phyloP scores from a whole-genome alignment of 2,797 vertebrate genomes.

The Sebastes wilsoni region DNA sequence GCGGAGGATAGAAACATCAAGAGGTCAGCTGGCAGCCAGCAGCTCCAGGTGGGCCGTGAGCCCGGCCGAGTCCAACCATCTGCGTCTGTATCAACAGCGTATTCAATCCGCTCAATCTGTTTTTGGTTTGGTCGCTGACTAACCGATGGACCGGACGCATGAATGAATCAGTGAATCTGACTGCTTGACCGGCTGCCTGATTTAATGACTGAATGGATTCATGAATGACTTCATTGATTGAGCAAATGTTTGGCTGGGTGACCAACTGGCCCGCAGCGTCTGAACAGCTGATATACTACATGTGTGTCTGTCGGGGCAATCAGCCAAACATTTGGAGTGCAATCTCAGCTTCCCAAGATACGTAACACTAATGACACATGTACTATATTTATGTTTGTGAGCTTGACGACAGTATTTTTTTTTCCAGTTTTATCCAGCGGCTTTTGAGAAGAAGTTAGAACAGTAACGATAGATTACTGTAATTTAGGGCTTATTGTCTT shows the following conservation, averaged over 20 bases:
- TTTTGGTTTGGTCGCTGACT: constrained; percentile 18
- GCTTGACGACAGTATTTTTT: neutral
- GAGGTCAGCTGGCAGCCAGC: constrained; percentile 57
- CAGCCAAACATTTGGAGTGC: neutral
- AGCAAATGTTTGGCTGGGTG: constrained; percentile 40
- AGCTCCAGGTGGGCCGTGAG: constrained; percentile 63
- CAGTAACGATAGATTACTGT: neutral
- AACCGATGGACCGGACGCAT: constrained; percentile 13
- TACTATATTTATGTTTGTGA: neutral
- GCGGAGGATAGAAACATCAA: constrained; percentile 72
- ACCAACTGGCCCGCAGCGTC: constrained; percentile 29
- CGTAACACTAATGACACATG: neutral
- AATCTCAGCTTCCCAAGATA: neutral
- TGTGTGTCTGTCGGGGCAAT: constrained; percentile 1
- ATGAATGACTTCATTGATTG: constrained; percentile 60
- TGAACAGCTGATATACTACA: constrained; percentile 45
- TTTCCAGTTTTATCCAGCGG: neutral
- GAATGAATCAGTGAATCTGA: constrained; percentile 43
- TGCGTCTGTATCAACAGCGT: constrained; percentile 34
- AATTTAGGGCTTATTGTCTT: neutral
- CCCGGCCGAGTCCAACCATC: constrained; percentile 28
- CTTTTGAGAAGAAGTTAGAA: neutral
- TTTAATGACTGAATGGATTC: constrained; percentile 34
- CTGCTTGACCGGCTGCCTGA: constrained; percentile 16
- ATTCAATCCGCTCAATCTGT: constrained; percentile 1